These are phyloP conservation scores for Drosophila nebulosa DNA, from an alignment of 1,140 invertebrate genomes.

Conservation along the genomic window DNA sequence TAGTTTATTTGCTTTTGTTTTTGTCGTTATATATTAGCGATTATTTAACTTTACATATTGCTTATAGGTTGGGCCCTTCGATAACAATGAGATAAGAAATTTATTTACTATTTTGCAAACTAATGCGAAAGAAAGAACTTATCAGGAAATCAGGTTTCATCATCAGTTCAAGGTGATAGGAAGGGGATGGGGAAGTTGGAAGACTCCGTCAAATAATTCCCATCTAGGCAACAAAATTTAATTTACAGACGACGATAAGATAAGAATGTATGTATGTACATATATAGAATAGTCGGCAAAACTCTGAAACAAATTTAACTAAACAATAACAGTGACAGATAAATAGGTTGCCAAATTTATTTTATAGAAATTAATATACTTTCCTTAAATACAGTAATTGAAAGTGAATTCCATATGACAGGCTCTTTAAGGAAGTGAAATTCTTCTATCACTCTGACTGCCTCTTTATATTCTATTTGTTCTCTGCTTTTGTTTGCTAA, in stretches of 20 bases:
- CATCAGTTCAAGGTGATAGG: neutral
- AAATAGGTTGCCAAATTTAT: conserved; percentile 1
- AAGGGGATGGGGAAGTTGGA: neutral
- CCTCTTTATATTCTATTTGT: conserved; percentile 28
- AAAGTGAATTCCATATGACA: conserved; percentile 21
- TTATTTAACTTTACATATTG: conserved; percentile 26
- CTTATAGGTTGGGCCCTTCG: neutral
- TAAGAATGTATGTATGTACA: conserved; percentile 23
- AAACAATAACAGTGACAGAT: conserved; percentile 16
- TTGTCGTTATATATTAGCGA: conserved; percentile 8
- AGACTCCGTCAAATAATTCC: conserved; percentile 19
- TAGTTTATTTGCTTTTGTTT: conserved; percentile 2
- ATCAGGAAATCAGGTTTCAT: conserved; percentile 16
- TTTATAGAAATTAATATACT: neutral
- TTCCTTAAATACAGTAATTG: conserved; percentile 12
- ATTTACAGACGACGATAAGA: conserved; percentile 56
- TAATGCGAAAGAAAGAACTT: conserved; percentile 11
- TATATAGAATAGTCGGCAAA: neutral
- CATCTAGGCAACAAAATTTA: conserved; percentile 45
- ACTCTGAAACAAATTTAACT: conserved; percentile 14
- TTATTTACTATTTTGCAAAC: conserved; percentile 15
- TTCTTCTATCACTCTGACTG: neutral
- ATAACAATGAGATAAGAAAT: conserved; percentile 15
- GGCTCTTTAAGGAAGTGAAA: neutral
- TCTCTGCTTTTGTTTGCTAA: conserved; percentile 29